Evolutionary conservation across 1,140 invertebrate species (phyloP), one percentile per base, ranked within the genome.

Genomic region (Eriosoma lanigerum): DNA sequence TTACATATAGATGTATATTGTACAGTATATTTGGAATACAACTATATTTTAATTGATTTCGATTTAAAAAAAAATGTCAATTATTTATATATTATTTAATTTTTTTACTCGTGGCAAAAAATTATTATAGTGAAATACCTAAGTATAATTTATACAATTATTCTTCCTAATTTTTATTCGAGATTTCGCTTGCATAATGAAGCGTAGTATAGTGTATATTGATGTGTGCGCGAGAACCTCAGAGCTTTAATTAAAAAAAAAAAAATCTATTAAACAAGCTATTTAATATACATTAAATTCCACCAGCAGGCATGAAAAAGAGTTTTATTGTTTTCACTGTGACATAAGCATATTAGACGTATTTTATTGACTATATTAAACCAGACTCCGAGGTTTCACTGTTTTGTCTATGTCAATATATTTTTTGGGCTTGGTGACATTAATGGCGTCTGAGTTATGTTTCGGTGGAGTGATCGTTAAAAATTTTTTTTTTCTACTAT

Each of bases 271-370:
- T 10, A 32, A 38, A 64, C 26, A 32, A 62, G 60, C 60, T 12
- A 62, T 32, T 24, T 2, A 32, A 19, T 60, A 58, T 29, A 60
- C 26, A 26, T 60, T 29, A 26, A 44, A 64, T 64, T 64, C 32
- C 19, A 44, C 10, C 6, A 17, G n/a, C 19, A 4, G 29, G n/a
- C 19, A 12, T 3, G 32, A 29, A 50, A 50, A 48, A 26, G 5
- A 10, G 21, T 70, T 72, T 72, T 72, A 72, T 29, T 9, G 48
- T 72, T 72, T 72, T 72, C 26, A 9, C 48, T 8, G 68, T 29
- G 48, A 52, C 46, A 29, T 24, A 19, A 9, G 62, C 9, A 10
- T 21, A 70, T 46, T 21, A 17, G 21, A 21, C 15, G 24, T 72
- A 29, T 50, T 72, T 68, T 70, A 50, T 50, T 9, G 38, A 24